Conservation (phyloP, 1,140 invertebrate species). For the Hydropsyche tenuis region DNA sequence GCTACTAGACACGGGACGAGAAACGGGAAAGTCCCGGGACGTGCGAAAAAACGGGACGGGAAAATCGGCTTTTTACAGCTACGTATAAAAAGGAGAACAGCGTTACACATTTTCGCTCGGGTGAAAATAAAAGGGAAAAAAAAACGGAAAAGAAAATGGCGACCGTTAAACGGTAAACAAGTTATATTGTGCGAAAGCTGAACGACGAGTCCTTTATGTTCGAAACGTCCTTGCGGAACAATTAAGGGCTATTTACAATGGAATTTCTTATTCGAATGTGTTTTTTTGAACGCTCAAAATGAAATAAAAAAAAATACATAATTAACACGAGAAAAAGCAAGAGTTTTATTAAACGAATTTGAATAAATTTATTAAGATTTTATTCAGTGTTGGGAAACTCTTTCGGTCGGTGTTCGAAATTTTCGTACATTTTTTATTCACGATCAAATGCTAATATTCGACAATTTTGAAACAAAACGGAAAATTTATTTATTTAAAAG, state of each 20-base stretch:
- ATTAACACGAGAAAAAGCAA: neutral
- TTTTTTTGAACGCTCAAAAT: slow-evolving; percentile 1
- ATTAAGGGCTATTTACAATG: slow-evolving; percentile 33
- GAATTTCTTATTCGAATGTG: slow-evolving; percentile 1
- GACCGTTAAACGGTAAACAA: slow-evolving; percentile 35
- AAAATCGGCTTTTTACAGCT: too few relatives aligned
- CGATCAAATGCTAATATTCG: too few relatives aligned
- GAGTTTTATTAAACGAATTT: slow-evolving; percentile 9
- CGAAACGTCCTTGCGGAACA: slow-evolving; percentile 24
- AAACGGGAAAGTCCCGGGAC: too few relatives aligned
- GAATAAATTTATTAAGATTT: slow-evolving; percentile 6
- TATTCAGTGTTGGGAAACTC: too few relatives aligned
- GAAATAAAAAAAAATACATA: too few relatives aligned
- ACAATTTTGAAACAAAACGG: too few relatives aligned
- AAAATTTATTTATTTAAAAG: too few relatives aligned
- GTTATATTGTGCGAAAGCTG: slow-evolving; percentile 38
- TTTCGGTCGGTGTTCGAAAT: too few relatives aligned
- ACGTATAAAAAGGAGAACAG: neutral
- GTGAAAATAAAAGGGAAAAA: neutral
- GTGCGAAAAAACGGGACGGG: too few relatives aligned
- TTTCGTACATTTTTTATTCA: too few relatives aligned
- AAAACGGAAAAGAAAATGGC: slow-evolving; percentile 31
- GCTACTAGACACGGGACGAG: neutral
- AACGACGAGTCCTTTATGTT: slow-evolving; percentile 29
- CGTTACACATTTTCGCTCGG: slow-evolving; percentile 11